These are phyloP conservation scores for Cyprinus carpio DNA, from an alignment of 2,113 vertebrate species.

Conservation along the genomic window DNA sequence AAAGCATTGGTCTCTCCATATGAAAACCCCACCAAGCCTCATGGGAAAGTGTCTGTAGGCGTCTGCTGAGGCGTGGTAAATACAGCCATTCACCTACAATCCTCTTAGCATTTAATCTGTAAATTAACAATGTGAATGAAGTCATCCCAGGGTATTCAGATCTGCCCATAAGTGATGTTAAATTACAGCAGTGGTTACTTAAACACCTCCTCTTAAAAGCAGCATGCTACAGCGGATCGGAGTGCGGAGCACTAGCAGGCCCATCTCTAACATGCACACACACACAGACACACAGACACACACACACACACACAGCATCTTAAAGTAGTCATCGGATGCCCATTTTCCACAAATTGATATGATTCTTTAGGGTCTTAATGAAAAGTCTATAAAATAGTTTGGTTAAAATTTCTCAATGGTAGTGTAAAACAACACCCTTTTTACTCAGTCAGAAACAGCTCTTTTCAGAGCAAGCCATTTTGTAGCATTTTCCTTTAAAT, in stretches of 20 bases:
- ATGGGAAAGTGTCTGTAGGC: conserved; percentile 32
- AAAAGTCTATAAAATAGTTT: too few species aligned
- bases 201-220: conserved; percentile 29
- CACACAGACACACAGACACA: conserved; percentile 35
- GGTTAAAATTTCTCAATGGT: too few species aligned
- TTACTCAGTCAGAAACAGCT: too few species aligned
- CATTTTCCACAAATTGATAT: too few species aligned
- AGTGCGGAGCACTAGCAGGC: background rate
- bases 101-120: conserved; percentile 17
- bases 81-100: conserved; percentile 16
- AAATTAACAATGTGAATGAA: background rate
- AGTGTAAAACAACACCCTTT: too few species aligned
- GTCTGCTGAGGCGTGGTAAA: background rate
- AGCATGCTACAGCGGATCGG: background rate
- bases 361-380: too few species aligned
- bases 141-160: conserved; percentile 19
- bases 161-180: background rate
- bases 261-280: conserved; percentile 50
- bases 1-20: background rate
- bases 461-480: too few species aligned
- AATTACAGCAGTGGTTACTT: conserved; percentile 28
- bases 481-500: too few species aligned
- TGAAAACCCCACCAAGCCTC: background rate
- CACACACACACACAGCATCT: too few species aligned
- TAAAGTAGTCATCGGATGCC: too few species aligned